Conservation (phyloP, 1,140 invertebrate species). For the Nautilus pompilius region DNA sequence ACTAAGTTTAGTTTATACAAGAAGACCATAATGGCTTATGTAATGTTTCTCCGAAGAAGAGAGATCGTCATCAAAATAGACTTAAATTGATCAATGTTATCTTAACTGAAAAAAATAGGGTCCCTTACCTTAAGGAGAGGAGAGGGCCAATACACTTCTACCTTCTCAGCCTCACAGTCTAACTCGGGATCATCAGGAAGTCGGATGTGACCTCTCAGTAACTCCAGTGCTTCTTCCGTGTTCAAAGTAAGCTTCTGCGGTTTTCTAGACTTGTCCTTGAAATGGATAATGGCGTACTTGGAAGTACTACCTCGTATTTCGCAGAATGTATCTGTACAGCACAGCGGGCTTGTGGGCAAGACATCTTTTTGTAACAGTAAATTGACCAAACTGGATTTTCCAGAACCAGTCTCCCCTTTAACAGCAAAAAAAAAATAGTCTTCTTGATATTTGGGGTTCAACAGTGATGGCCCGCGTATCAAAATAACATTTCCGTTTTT, state of each 20-base stretch:
- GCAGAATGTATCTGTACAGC: constrained; percentile 35
- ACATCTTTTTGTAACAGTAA: constrained; percentile 27
- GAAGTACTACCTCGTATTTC: constrained; percentile 12
- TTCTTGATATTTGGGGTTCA: too few species aligned
- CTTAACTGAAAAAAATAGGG: background rate
- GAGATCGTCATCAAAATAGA: too few species aligned
- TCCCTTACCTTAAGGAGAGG: constrained; percentile 22
- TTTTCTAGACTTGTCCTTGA: background rate
- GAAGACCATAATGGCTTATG: too few species aligned
- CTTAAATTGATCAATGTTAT: background rate
- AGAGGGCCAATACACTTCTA: constrained; percentile 33
- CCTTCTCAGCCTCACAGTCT: constrained; percentile 14
- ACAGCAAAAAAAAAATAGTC: too few species aligned
- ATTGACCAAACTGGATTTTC: constrained; percentile 39
- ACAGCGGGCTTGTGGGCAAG: constrained; percentile 27
- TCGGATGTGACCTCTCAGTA: constrained; percentile 5
- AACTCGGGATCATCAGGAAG: constrained; percentile 11
- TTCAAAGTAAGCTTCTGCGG: constrained; percentile 1
- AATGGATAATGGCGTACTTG: constrained; percentile 11
- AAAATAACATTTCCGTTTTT: too few species aligned
- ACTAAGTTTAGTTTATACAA: too few species aligned
- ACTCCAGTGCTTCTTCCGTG: constrained; percentile 1
- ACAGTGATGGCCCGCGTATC: too few species aligned
- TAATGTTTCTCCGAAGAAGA: too few species aligned
- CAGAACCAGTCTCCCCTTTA: constrained; percentile 34